Conservation (phyloP, 35 echinoderm and acorn worm species). For the Apostichopus japonicus region DNA sequence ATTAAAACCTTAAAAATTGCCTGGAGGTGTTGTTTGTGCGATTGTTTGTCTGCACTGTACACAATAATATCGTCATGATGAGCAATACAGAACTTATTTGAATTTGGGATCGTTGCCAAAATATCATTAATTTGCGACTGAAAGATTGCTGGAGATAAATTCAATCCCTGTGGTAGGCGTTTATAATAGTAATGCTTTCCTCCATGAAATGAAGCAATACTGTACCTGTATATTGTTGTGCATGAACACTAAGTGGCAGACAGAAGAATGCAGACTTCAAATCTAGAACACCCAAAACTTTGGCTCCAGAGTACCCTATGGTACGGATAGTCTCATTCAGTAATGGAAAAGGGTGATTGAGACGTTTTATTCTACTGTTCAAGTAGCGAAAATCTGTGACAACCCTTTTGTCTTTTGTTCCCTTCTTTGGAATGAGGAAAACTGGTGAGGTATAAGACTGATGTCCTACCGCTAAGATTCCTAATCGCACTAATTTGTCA, state of each 20-base stretch:
- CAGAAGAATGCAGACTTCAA: too few species aligned
- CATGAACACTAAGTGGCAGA: background rate
- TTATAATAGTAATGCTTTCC: constrained; percentile 61
- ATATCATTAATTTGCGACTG: constrained; percentile 61
- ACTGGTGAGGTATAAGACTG: constrained; percentile 46
- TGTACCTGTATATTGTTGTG: constrained; percentile 66
- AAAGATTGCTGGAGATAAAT: constrained; percentile 40
- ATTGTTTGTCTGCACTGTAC: background rate
- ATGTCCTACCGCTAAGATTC: constrained; percentile 64
- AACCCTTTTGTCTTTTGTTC: background rate
- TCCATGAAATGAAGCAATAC: constrained; percentile 47
- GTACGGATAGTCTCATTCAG: constrained; percentile 53
- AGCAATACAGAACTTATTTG: constrained; percentile 37
- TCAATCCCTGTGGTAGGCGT: constrained; percentile 52
- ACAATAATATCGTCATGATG: constrained; percentile 67
- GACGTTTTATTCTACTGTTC: constrained; percentile 47
- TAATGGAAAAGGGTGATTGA: constrained; percentile 67
- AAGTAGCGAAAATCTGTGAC: constrained; percentile 57
- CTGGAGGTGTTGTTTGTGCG: constrained; percentile 23
- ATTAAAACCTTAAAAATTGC: constrained; percentile 7
- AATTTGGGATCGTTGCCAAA: constrained; percentile 23
- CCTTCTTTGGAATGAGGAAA: constrained; percentile 31
- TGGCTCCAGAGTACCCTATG: constrained; percentile 50
- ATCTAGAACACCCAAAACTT: too few species aligned
- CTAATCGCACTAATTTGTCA: constrained; percentile 60